Base-by-base conservation (phyloP, 2,888 invertebrate species). In the Cryptus viduatorius region DNA sequence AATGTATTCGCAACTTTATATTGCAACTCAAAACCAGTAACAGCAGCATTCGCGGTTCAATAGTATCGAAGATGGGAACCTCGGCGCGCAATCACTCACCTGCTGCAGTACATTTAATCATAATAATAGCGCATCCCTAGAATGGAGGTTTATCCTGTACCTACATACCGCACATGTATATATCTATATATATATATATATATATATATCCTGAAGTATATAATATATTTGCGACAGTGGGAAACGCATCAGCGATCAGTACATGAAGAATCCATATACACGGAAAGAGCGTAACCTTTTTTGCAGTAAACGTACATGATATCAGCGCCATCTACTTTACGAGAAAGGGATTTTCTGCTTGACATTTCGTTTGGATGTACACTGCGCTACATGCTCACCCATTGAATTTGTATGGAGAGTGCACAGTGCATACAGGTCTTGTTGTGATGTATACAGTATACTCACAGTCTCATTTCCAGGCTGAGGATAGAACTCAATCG, bases 401-500 rank as follows among this genome's bases (percentile, higher is more conserved):
- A 14, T 50, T 50, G 16, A 50, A 50, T 50, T 16, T 50, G 50
- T 50, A 16, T 50, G 50, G 16, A 7, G 50, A 50, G n/a, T n/a
- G n/a, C 14, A n/a, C 50, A 50, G 7, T 50, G 50, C 7, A 14
- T 50, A 5, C 16, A 50, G 50, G 16, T 50, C 50, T 50, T 16
- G 16, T 50, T 16, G 50, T 16, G 50, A n/a, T 50, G 31, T 46
- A 14, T 29, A 42, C 53, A 12, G 16, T 29, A 37, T 59, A 42
- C 19, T 72, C 56, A 37, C 59, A 68, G 61, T 78, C 78, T 78
- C 59, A 59, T 78, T 78, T 78, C 69, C 16, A 69, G 61, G 44
- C 56, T 42, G 8, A 44, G 56, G 19, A 78, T 44, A 69, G 68
- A 53, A 61, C 46, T 78, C 78, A 78, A 69, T 69, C 77, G 67